phyloP scores from a whole-genome alignment of 1,140 invertebrate genomes.

The Dreissena rostriformis region DNA sequence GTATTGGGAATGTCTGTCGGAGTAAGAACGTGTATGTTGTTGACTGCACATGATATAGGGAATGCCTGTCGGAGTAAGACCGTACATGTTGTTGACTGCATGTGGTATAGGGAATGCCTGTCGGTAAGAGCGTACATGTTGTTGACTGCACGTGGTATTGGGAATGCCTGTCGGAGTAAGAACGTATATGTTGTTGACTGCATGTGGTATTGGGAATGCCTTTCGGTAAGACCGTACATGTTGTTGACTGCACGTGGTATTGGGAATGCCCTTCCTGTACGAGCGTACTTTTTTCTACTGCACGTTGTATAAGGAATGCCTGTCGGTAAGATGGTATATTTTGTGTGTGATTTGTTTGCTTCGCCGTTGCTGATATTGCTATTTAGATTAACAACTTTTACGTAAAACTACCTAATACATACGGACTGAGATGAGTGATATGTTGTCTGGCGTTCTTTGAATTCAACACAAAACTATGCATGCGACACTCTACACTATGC shows the following conservation, averaged over 20 bases:
- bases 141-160: background rate
- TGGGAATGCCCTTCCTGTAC: background rate
- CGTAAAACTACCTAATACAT: no score
- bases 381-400: no score
- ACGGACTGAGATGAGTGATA: no score
- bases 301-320: background rate
- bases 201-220: background rate
- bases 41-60: background rate
- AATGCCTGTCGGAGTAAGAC: background rate
- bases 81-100: background rate
- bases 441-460: no score
- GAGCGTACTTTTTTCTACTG: background rate
- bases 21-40: background rate
- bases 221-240: background rate
- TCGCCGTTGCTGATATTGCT: no score
- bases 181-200: background rate
- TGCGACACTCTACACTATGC: no score
- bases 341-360: no score
- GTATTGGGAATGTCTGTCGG: background rate
- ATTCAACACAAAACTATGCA: no score
- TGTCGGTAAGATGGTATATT: background rate
- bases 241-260: background rate
- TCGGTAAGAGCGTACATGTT: background rate
- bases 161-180: background rate
- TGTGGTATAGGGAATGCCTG: slow-evolving; percentile 25